phyloP scores from a whole-genome alignment of 2,113 vertebrate species.

The Symphodus melops region DNA sequence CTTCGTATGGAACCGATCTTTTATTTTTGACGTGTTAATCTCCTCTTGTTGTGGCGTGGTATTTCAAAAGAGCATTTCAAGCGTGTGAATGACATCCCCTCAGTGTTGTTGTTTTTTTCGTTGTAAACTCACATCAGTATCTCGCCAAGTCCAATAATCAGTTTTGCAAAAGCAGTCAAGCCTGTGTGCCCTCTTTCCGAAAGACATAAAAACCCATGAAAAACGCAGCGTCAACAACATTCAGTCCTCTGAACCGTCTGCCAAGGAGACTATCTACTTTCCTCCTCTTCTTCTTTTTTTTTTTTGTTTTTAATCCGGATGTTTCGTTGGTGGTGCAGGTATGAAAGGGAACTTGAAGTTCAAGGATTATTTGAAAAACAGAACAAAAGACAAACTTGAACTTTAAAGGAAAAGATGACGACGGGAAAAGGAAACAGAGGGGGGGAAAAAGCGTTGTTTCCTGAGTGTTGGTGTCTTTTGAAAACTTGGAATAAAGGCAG shows the following conservation, averaged over 20 bases:
- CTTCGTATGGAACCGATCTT: constrained; percentile 13
- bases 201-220: background rate
- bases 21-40: constrained; percentile 29
- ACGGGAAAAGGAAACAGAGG: constrained; percentile 1
- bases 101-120: constrained; percentile 2
- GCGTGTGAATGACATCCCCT: background rate
- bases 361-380: constrained; percentile 64
- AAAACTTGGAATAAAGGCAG: constrained; percentile 1
- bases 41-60: constrained; percentile 5
- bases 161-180: constrained; percentile 44
- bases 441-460: constrained; percentile 22
- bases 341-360: constrained; percentile 57
- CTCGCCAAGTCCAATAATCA: constrained; percentile 44
- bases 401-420: constrained; percentile 32
- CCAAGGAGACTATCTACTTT: constrained; percentile 46
- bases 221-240: constrained; percentile 62
- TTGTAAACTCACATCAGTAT: constrained; percentile 20
- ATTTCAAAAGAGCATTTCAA: background rate
- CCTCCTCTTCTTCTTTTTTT: constrained; percentile 1
- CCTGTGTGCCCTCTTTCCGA: constrained; percentile 33
- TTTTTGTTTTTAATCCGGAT: constrained; percentile 22
- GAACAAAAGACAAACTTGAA: constrained; percentile 68
- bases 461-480: constrained; percentile 12
- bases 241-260: constrained; percentile 48
- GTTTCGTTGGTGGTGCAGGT: constrained; percentile 41